A percentile compares a stretch with the other conserved stretches of the same genome.
Conservation (phyloP, 2,113 vertebrate species). For the Trichomycterus rosablanca region DNA sequence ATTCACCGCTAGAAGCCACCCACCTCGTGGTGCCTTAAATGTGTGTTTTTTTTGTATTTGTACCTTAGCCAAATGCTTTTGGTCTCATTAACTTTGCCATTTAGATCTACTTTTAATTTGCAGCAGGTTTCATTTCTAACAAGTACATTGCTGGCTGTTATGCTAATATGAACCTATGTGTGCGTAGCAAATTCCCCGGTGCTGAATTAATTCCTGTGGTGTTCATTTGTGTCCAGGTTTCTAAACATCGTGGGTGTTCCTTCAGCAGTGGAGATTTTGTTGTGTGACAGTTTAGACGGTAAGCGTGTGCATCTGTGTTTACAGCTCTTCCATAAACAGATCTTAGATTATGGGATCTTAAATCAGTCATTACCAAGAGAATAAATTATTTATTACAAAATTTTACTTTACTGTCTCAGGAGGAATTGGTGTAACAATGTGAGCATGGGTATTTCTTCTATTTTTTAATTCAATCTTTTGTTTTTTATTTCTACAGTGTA, state of each 20-base stretch:
- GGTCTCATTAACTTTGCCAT: constrained; percentile 1
- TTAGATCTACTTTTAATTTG: neutral
- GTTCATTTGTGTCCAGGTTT: constrained; percentile 14
- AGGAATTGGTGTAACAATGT: too few relatives aligned
- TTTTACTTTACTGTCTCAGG: too few relatives aligned
- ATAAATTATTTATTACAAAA: too few relatives aligned
- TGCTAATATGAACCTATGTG: neutral
- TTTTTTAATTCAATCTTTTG: too few relatives aligned
- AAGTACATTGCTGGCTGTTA: constrained; percentile 15
- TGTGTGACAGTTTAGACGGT: neutral
- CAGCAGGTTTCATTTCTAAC: constrained; percentile 8
- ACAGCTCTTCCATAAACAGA: constrained; percentile 1
- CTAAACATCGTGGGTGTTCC: constrained; percentile 16
- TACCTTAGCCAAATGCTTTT: constrained; percentile 4
- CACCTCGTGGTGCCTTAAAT: neutral
- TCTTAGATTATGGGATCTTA: neutral
- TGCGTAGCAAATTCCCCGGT: neutral
- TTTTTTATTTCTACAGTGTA: too few relatives aligned
- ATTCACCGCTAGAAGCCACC: constrained; percentile 13
- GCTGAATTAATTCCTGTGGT: too few relatives aligned
- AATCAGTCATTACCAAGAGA: neutral
- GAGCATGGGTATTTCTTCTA: too few relatives aligned
- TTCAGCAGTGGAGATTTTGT: constrained; percentile 5
- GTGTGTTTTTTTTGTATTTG: neutral
- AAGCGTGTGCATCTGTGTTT: constrained; percentile 20